Evolutionary conservation across 2,888 invertebrate genomes (phyloP).

Genomic region (Nezara viridula): DNA sequence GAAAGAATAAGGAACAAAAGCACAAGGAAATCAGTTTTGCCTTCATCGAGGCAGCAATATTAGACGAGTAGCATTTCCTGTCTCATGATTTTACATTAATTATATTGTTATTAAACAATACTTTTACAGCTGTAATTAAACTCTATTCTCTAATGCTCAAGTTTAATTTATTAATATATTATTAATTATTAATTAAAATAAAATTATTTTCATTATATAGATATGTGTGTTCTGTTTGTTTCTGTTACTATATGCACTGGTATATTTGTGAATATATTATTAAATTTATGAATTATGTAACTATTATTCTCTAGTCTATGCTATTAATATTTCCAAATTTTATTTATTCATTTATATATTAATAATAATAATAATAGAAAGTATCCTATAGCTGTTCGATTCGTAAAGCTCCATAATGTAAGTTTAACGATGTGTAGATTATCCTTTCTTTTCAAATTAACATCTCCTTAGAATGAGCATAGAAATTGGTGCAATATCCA

Average conservation of each 20-base stretch:
- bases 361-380: not conserved
- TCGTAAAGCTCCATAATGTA: not conserved
- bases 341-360: not conserved
- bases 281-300: slow-evolving; percentile 41
- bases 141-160: slow-evolving; percentile 9
- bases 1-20: no score
- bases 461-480: not conserved
- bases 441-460: not conserved
- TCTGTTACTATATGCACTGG: slow-evolving; percentile 54
- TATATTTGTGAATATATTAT: slow-evolving; percentile 45
- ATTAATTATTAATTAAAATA: not conserved
- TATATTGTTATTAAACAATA: slow-evolving; percentile 2
- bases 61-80: not conserved
- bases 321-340: slow-evolving; percentile 37
- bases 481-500: slow-evolving; percentile 18
- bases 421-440: not conserved
- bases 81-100: not conserved
- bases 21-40: no score
- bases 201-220: not conserved
- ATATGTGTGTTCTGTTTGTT: slow-evolving; percentile 34
- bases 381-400: slow-evolving; percentile 2
- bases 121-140: not conserved
- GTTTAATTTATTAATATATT: not conserved
- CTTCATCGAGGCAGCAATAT: not conserved
- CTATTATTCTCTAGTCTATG: slow-evolving; percentile 55